Base-by-base conservation (phyloP, 2,113 vertebrate species). In the Polypterus bichir region DNA sequence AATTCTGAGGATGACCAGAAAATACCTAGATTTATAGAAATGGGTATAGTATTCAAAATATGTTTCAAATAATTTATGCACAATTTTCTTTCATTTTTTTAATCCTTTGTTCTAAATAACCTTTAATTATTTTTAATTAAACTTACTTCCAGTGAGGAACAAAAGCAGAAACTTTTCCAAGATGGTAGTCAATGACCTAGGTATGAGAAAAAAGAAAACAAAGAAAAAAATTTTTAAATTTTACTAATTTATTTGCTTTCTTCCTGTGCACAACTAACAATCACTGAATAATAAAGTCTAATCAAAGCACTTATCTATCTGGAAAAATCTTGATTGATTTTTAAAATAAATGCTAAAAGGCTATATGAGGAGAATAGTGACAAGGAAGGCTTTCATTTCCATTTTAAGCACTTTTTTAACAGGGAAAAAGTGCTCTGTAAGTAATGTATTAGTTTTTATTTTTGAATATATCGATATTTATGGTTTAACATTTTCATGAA, bases 141-240 rank as follows among this genome's bases (percentile, higher is more conserved):
- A 78, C 70, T 71, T 83, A 79, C 91, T 94, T 95, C 73, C 88
- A 98, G 95, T 96, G 91, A 98, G 89, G 82, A 89, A 72, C 77
- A 93, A 93, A 92, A 90, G 92, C 93, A 94, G 92, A 82, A 92
- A 86, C 73, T 89, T 98, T 91, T 96, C 93, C 93, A 95, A 91
- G 93, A 95, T 84, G 84, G 83, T 89, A 85, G 77, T 84, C 79
- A 86, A 69, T 87, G 87, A 89, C 76, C 80, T 89, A 88, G 87
- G 87, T 89, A 89, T 82, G 86, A 58, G 10, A 55, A 87, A 78
- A 69, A 77, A 82, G 79, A 81, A 77, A 77, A 81, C 5, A 58
- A 87, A 78, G 27, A 69, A 77, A 82, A 78, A 80, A 76, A 77
- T 80, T 74, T 82, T 66, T 84, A 6, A 68, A 81, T 71, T 85